phyloP scores from a whole-genome alignment of 2,113 vertebrate species.

The Scortum barcoo region DNA sequence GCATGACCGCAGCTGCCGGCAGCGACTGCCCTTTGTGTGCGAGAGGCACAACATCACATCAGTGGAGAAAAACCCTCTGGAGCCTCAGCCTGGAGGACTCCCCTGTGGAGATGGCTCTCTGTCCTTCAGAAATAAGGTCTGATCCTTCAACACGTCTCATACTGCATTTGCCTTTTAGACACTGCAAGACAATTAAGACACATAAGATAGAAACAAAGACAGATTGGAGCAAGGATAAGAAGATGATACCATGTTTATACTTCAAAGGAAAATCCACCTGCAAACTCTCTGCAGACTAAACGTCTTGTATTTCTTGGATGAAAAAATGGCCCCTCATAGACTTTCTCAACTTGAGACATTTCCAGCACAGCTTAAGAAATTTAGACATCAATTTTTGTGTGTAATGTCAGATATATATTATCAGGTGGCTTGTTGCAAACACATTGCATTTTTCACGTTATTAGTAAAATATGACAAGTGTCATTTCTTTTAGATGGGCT shows the following conservation, averaged over 20 bases:
- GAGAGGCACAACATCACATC: constrained; percentile 89
- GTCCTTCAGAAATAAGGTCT: constrained; percentile 92
- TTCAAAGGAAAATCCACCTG: not conserved
- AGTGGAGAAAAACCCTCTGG: constrained; percentile 86
- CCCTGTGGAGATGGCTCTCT: constrained; percentile 82
- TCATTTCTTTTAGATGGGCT: not conserved
- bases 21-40: constrained; percentile 89
- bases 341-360: not conserved
- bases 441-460: not conserved
- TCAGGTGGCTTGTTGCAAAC: not conserved
- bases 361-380: not conserved
- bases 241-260: not conserved
- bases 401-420: not conserved
- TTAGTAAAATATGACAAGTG: not conserved
- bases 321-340: not conserved
- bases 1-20: constrained; percentile 48
- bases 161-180: not conserved
- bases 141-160: not conserved
- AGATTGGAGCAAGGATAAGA: not conserved
- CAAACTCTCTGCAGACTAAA: not conserved
- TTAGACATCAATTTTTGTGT: not conserved
- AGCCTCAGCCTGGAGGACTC: constrained; percentile 74
- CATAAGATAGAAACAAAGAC: not conserved
- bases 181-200: not conserved
- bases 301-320: not conserved